Conservation (phyloP, 2,113 vertebrate species). For the Hypomesus transpacificus region DNA sequence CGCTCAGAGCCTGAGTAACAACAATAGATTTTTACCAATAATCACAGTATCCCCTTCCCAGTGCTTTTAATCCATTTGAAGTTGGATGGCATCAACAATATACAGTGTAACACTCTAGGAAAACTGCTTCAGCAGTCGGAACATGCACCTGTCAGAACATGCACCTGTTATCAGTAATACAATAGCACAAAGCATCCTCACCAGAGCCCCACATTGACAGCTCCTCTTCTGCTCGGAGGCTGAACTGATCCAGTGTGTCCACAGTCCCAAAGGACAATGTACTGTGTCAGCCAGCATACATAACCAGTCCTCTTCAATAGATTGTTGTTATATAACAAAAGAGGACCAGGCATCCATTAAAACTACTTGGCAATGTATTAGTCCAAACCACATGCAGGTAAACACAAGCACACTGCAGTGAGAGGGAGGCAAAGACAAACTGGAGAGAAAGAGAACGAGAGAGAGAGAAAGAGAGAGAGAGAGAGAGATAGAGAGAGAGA, state of each 20-base stretch:
- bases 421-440: constrained; percentile 25
- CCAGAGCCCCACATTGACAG: constrained; percentile 66
- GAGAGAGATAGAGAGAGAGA: constrained; percentile 4
- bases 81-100: too few relatives aligned
- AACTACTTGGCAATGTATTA: constrained; percentile 10
- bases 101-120: too few relatives aligned
- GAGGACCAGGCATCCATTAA: constrained; percentile 1
- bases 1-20: too few relatives aligned
- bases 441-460: constrained; percentile 13
- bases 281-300: constrained; percentile 35
- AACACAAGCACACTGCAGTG: constrained; percentile 12
- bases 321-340: neutral
- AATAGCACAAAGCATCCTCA: constrained; percentile 39
- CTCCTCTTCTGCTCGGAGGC: constrained; percentile 24
- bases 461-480: neutral
- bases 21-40: too few relatives aligned
- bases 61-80: too few relatives aligned
- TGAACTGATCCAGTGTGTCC: constrained; percentile 26
- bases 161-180: neutral
- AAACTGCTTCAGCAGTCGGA: too few relatives aligned
- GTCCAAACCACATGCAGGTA: neutral
- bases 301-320: constrained; percentile 6
- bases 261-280: constrained; percentile 31
- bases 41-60: too few relatives aligned
- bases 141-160: neutral